Conservation (phyloP, 1,140 invertebrate genomes). For the Brachionus sp. region DNA sequence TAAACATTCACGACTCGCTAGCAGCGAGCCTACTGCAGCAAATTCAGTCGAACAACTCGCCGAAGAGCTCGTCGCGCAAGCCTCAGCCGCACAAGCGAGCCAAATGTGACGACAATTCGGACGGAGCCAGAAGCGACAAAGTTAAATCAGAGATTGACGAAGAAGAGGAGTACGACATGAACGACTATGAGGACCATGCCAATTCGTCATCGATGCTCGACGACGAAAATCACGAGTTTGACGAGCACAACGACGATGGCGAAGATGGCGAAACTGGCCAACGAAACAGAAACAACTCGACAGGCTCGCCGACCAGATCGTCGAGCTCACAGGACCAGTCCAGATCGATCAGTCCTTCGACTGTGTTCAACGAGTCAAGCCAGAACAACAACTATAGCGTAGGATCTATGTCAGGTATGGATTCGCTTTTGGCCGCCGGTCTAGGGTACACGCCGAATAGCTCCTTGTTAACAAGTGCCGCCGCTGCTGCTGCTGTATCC, state of each 20-base stretch:
- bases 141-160: constrained; percentile 17
- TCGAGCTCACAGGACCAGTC: constrained; percentile 34
- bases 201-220: not conserved
- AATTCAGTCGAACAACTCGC: not conserved
- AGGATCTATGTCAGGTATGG: not conserved
- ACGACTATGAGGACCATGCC: not conserved
- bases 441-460: not conserved
- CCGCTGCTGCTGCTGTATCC: constrained; percentile 16
- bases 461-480: constrained; percentile 20
- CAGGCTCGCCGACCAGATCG: not conserved
- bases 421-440: constrained; percentile 40
- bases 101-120: not conserved
- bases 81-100: not conserved
- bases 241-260: not conserved
- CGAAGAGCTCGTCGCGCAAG: not conserved
- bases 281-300: not conserved
- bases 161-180: constrained; percentile 5
- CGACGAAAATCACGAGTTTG: not conserved
- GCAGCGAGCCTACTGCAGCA: constrained; percentile 15
- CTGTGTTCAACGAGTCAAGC: not conserved
- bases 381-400: not conserved
- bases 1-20: not conserved
- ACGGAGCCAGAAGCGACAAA: not conserved
- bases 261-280: not conserved
- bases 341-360: not conserved